phyloP scores from a whole-genome alignment of 2,888 invertebrate species.

The Torymus tubicola region DNA sequence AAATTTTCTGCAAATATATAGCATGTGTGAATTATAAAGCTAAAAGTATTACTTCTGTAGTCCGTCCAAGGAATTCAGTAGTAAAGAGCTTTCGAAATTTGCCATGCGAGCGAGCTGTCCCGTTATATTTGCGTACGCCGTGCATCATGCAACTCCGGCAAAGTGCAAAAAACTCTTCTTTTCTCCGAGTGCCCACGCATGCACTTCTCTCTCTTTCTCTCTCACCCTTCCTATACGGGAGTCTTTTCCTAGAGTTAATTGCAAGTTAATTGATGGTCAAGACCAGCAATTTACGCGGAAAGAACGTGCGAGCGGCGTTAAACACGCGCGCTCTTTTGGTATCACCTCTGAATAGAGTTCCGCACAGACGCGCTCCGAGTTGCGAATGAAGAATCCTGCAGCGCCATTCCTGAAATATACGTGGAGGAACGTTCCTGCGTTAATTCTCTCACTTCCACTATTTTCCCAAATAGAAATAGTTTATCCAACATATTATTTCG shows the following conservation, averaged over 20 bases:
- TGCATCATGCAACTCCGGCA: neutral
- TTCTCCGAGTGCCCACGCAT: neutral
- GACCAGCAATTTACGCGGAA: constrained; percentile 40
- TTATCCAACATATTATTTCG: no score
- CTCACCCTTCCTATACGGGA: no score
- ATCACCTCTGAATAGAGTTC: constrained; percentile 27
- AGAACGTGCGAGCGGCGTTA: constrained; percentile 35
- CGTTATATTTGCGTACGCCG: no score
- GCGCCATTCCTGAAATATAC: constrained; percentile 36
- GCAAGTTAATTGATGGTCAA: constrained; percentile 51
- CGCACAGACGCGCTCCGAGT: constrained; percentile 44
- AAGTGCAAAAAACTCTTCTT: neutral
- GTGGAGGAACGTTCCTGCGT: constrained; percentile 32
- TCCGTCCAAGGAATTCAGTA: no score
- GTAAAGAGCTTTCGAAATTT: neutral
- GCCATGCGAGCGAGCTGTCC: neutral
- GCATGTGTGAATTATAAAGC: no score
- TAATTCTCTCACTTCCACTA: neutral
- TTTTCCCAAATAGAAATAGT: no score
- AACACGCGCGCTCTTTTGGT: constrained; percentile 20
- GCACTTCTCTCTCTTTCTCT: neutral
- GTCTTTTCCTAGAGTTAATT: constrained; percentile 32
- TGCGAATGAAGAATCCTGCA: constrained; percentile 33
- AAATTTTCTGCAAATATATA: no score
- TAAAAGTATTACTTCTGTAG: no score